phyloP scores from a whole-genome alignment of 2,113 vertebrate genomes.

The Rhinoptilus africanus region DNA sequence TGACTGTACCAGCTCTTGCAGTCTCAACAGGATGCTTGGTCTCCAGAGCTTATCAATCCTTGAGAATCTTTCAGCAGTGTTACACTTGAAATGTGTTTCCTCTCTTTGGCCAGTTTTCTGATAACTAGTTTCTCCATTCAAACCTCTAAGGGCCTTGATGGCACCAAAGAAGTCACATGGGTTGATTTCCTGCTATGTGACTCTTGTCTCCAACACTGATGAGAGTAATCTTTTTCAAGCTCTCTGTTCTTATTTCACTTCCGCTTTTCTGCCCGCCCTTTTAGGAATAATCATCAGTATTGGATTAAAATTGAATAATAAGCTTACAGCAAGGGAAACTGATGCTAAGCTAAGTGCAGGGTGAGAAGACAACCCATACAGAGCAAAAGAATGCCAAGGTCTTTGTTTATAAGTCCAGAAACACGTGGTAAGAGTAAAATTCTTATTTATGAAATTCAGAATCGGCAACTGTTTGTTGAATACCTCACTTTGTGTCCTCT shows the following conservation, averaged over 20 bases:
- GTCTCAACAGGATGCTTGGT: not conserved
- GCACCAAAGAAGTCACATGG: fast-evolving
- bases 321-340: not conserved
- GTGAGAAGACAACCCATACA: not conserved
- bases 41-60: not conserved
- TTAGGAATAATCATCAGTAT: not conserved
- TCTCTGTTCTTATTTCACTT: not conserved
- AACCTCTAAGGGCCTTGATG: not conserved
- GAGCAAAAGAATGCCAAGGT: not conserved
- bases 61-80: not conserved
- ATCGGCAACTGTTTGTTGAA: not conserved
- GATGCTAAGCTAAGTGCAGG: not conserved
- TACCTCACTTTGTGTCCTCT: not conserved
- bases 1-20: not conserved
- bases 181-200: not conserved
- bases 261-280: not conserved
- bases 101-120: not conserved
- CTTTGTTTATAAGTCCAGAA: not conserved
- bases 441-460: not conserved
- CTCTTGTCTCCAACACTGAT: not conserved
- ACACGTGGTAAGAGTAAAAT: not conserved
- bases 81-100: not conserved
- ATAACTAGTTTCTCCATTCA: not conserved
- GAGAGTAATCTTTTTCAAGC: not conserved
- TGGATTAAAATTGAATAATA: not conserved